A percentile compares a stretch with the other conserved stretches of the same genome.
Evolutionary conservation across 2,797 vertebrate species (phyloP).

Genomic region (Rhynchotus rufescens): DNA sequence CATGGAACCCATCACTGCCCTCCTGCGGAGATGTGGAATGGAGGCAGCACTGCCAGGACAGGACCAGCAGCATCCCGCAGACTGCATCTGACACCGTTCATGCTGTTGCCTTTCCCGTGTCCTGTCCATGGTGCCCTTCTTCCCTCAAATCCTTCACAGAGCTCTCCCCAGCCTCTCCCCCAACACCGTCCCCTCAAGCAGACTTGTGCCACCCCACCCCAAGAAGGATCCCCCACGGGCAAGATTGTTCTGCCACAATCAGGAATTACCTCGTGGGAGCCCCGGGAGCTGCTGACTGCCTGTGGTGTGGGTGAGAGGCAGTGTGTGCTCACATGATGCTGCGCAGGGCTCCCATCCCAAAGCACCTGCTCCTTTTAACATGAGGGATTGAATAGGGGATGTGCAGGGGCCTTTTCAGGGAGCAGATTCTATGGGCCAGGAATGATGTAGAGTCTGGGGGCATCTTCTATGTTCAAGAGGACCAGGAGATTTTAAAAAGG

Average conservation of each 20-base stretch:
- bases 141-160: neutral
- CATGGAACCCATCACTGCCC: neutral
- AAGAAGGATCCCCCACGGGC: neutral
- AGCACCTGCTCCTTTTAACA: neutral
- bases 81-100: neutral
- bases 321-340: neutral
- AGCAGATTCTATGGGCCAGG: neutral
- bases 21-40: neutral
- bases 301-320: neutral
- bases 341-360: neutral
- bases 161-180: neutral
- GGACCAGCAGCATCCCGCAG: no score
- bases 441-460: neutral
- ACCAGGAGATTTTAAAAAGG: neutral
- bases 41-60: accelerated
- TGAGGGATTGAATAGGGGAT: neutral
- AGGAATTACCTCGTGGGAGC: neutral
- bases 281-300: neutral
- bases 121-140: neutral
- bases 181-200: accelerated
- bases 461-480: neutral
- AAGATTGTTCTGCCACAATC: neutral
- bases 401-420: neutral
- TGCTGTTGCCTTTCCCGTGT: accelerated
- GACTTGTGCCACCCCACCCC: neutral